Conservation (phyloP, 2,797 vertebrate genomes). For the Rallus crepitans region DNA sequence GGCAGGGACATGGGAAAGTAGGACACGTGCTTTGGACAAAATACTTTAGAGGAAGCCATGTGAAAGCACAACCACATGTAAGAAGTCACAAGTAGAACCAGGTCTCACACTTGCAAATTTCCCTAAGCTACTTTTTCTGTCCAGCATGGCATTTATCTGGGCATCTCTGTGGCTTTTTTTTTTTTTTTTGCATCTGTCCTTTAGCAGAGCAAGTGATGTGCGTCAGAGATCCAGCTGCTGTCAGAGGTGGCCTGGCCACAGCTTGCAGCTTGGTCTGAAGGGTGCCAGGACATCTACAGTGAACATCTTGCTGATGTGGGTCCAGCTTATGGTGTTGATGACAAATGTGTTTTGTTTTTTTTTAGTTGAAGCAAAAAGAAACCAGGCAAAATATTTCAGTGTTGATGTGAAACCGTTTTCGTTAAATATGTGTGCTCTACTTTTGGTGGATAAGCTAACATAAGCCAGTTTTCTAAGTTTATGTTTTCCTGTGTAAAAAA, state of each 20-base stretch:
- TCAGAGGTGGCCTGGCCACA: background rate
- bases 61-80: constrained; percentile 30
- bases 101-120: background rate
- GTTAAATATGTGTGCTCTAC: background rate
- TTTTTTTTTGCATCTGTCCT: background rate
- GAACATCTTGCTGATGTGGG: background rate
- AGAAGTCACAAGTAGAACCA: background rate
- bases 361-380: background rate
- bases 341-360: background rate
- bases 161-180: background rate
- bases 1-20: background rate
- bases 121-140: background rate
- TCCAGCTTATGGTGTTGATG: background rate
- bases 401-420: background rate
- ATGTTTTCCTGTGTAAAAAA: background rate
- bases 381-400: background rate
- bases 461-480: background rate
- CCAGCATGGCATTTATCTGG: background rate
- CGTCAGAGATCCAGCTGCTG: background rate
- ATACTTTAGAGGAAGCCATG: constrained; percentile 27
- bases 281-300: background rate
- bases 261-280: background rate
- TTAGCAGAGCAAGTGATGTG: background rate
- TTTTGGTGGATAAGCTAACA: background rate
- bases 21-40: background rate